Evolutionary conservation across 1,140 invertebrate species (phyloP), one percentile per base, ranked within the genome.

Genomic region (Aethina tumida): DNA sequence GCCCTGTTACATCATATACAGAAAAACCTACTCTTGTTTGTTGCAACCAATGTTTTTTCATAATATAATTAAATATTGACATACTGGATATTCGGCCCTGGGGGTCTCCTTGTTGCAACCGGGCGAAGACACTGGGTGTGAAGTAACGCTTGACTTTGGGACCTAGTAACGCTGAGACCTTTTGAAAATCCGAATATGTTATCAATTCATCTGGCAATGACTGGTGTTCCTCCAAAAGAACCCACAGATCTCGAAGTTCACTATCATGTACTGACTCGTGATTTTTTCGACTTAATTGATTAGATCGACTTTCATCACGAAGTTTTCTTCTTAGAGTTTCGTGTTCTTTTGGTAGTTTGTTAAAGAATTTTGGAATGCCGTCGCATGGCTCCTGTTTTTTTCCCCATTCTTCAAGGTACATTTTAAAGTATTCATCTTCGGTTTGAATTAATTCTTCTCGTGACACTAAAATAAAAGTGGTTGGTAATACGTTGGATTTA

Each of bases 51-150:
- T 92, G 83, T 63, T 94, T 89, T 12, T 87, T 70, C 88, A 97
- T 95, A 0, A 92, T 81, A 62, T 96, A 97, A 53, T 95, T 95
- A 59, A 95, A 96, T 26, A 97, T 70, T 5, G 86, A 82, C 58
- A 79, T 75, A 3, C 85, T 84, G 22, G 79, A 78, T 3, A 92
- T 79, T 39, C 82, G 66, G 7, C 89, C 89, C 61, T 84, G 78
- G 0, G 79, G 75, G 58, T 94, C 89, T 17, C 76, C 77, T 35
- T 84, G 77, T 57, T 89, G 77, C 1, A 97, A 62, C 52, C 89
- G 86, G 1, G 83, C 80, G 66, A 94, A 97, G 9, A 91, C 77
- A 39, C 74, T 77, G 1, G 90, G 76, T 18, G 79, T 87, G 38
- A 96, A 83, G 57, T 90, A 95, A 8, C 77, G 75, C 47, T 71